Base-by-base conservation (phyloP, 2,113 vertebrate genomes). In the Sakesphorus luctuosus region DNA sequence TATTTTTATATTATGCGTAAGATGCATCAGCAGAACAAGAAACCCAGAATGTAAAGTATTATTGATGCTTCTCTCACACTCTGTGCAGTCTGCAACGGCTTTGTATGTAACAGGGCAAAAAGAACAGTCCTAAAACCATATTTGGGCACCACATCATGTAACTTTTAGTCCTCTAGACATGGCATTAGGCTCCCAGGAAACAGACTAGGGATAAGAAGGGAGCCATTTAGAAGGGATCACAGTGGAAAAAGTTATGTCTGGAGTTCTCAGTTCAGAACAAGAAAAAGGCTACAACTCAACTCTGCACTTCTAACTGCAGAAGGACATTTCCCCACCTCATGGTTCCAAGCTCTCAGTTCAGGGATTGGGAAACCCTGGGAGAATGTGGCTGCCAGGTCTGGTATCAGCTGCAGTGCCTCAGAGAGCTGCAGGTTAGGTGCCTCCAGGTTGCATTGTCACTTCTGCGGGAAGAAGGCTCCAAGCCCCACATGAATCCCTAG, bases 1-100 rank as follows among this genome's bases (percentile, higher is more conserved):
- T 98, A 94, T 98, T 98, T 96, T 95, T 98, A 68, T 96, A 87
- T 85, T 98, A 96, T 78, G 3, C 97, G 94, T 96, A 93, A 97
- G 44, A 96, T 87, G 71, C 97, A 98, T 89, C 94, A 97, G 73
- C 97, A 97, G 90, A 98, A 98, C 90, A 97, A 97, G 73, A 96
- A 97, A 94, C 90, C 94, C 59, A 94, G 81, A 94, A 95, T 94
- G 92, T 98, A 93, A 92, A 93, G 76, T 78, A n/a, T 89, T 83
- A 76, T 62, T 65, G 11, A 40, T 61, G 31, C 17, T 84, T 93
- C 59, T 79, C 76, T 55, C 33, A 47, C 5, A 23, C 5, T 53
- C 18, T 80, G 43, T 3, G 6, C 11, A 36, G 18, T 40, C 26
- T 76, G 12, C 7, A 40, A 47, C 72, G 23, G 3, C 24, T 71